Evolutionary conservation across 2,888 invertebrate species (phyloP).

Genomic region (Hofmannophila pseudospretella): DNA sequence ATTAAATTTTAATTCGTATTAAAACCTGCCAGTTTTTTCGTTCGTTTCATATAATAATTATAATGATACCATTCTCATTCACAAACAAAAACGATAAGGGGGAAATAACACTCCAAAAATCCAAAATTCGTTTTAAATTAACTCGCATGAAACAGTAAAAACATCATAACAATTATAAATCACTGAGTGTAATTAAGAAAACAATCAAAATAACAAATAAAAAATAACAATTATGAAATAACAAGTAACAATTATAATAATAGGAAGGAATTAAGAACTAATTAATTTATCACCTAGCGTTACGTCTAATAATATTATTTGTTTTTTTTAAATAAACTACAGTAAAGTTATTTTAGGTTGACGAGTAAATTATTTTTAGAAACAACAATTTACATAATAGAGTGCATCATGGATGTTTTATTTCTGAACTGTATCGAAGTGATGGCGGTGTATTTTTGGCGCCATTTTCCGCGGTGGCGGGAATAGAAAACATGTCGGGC

Average conservation of each 20-base stretch:
- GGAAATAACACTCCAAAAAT: constrained; percentile 43
- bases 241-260: background rate
- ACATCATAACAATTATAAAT: constrained; percentile 10
- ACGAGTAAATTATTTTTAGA: constrained; percentile 16
- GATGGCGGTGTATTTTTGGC: constrained; percentile 34
- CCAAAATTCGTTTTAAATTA: constrained; percentile 8
- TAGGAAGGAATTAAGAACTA: constrained; percentile 6
- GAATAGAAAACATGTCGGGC: constrained; percentile 18
- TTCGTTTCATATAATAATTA: constrained; percentile 39
- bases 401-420: constrained; percentile 32
- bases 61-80: constrained; percentile 41
- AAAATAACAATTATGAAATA: background rate
- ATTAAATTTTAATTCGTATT: constrained; percentile 22
- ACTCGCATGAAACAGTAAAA: constrained; percentile 9
- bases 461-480: constrained; percentile 27
- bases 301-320: constrained; percentile 8
- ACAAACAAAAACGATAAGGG: constrained; percentile 28
- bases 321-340: constrained; percentile 9
- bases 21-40: constrained; percentile 34
- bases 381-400: constrained; percentile 29
- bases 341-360: constrained; percentile 4
- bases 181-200: constrained; percentile 10
- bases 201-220: constrained; percentile 8
- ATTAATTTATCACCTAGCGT: constrained; percentile 13
- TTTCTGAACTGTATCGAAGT: constrained; percentile 37